These are phyloP conservation scores for Dicentrarchus labrax DNA, from an alignment of 2,113 vertebrate species.

Conservation along the genomic window DNA sequence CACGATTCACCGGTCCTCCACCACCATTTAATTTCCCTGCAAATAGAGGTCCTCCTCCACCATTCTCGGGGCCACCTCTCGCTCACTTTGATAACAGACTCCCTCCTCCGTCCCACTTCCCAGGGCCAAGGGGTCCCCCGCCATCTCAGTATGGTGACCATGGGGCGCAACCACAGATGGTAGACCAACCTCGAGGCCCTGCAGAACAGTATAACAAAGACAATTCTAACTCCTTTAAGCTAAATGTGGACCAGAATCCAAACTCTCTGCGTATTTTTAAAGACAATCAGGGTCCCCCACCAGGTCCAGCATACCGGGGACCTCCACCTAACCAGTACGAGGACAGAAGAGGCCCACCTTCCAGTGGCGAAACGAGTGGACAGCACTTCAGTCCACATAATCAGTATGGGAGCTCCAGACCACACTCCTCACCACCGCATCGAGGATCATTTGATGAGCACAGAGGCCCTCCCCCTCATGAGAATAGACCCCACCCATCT, in stretches of 20 bases:
- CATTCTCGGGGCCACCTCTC: constrained; percentile 78
- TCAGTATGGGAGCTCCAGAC: constrained; percentile 88
- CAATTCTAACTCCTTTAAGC: constrained; percentile 64
- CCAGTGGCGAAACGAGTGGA: constrained; percentile 73
- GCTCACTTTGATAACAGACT: constrained; percentile 87
- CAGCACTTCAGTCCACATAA: constrained; percentile 79
- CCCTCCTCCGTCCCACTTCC: constrained; percentile 86
- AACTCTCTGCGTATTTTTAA: constrained; percentile 71
- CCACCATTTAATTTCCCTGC: constrained; percentile 89
- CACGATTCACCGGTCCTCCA: constrained; percentile 88
- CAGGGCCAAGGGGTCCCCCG: constrained; percentile 85
- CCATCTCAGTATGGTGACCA: constrained; percentile 88
- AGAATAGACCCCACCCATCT: constrained; percentile 85
- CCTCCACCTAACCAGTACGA: constrained; percentile 83
- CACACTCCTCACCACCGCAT: constrained; percentile 83
- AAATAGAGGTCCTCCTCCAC: constrained; percentile 86
- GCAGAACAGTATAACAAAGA: constrained; percentile 78
- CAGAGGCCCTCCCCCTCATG: constrained; percentile 84
- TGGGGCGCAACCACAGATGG: constrained; percentile 73
- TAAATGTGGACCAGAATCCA: constrained; percentile 73
- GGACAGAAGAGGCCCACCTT: constrained; percentile 82
- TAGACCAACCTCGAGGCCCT: constrained; percentile 69
- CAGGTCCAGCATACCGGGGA: constrained; percentile 73
- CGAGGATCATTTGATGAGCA: constrained; percentile 91
- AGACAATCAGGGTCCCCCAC: constrained; percentile 71